phyloP scores from a whole-genome alignment of 1,140 invertebrate species.

The Matsumurasca onukii region DNA sequence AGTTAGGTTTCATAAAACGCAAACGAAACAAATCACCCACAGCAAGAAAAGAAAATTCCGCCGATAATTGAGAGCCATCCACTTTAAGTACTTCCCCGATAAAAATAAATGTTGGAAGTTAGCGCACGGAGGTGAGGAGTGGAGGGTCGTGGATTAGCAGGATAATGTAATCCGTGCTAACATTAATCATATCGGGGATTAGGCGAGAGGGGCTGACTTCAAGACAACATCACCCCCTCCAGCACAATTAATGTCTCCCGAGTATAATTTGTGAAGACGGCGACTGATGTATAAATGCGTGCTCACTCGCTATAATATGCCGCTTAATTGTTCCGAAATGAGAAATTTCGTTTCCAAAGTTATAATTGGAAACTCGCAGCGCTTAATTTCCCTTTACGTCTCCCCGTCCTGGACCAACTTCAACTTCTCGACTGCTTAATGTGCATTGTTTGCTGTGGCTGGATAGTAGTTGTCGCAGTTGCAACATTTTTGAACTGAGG shows the following conservation, averaged over 20 bases:
- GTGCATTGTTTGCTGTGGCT: too few species aligned
- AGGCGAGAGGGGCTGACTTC: not conserved
- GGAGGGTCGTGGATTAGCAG: not conserved
- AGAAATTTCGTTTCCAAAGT: slow-evolving; percentile 43
- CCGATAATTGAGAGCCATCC: slow-evolving; percentile 1
- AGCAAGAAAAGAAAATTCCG: not conserved
- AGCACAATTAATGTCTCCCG: slow-evolving; percentile 35
- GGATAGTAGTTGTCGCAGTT: too few species aligned
- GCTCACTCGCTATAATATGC: slow-evolving; percentile 38
- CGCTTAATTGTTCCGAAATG: slow-evolving; percentile 41
- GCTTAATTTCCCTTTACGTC: slow-evolving; percentile 34
- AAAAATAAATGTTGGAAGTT: slow-evolving; percentile 3
- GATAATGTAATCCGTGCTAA: slow-evolving; percentile 12
- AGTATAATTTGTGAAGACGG: slow-evolving; percentile 35
- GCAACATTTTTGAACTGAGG: too few species aligned
- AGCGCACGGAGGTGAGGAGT: not conserved
- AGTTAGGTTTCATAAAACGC: too few species aligned
- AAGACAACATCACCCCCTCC: slow-evolving; percentile 10
- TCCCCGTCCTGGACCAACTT: slow-evolving; percentile 12
- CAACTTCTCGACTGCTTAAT: too few species aligned
- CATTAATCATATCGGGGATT: slow-evolving; percentile 31
- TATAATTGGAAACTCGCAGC: slow-evolving; percentile 40
- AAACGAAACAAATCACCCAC: not conserved
- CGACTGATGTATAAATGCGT: slow-evolving; percentile 28
- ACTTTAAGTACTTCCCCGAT: not conserved